These are phyloP conservation scores for Plumapathes pennacea DNA, from an alignment of 92 coral and sea anemone genomes.

Conservation along the genomic window DNA sequence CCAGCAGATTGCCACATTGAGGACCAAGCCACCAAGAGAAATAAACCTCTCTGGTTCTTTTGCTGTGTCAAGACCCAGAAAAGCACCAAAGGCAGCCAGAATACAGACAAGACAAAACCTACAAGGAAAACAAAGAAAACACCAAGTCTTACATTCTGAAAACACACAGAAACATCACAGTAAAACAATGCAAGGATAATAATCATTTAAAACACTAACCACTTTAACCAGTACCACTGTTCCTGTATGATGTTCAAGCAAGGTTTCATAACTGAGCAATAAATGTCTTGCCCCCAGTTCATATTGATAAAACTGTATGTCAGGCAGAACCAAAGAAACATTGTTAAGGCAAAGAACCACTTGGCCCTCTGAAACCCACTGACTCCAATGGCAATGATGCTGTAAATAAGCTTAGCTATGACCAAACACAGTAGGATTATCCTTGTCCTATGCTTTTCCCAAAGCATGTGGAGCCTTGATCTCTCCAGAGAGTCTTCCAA, in stretches of 20 bases:
- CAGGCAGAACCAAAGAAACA: slow-evolving; percentile 91
- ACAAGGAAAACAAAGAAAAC: slow-evolving; percentile 7
- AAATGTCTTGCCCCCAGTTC: slow-evolving; percentile 69
- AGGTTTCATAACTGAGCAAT: slow-evolving; percentile 59
- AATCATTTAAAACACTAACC: slow-evolving; percentile 40
- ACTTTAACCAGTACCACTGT: slow-evolving; percentile 65
- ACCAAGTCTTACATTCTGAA: too few species aligned
- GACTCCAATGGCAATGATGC: slow-evolving; percentile 68
- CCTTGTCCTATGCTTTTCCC: slow-evolving; percentile 57
- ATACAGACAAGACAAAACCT: slow-evolving; percentile 64
- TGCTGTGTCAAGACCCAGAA: slow-evolving; percentile 81
- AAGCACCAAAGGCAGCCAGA: slow-evolving; percentile 57
- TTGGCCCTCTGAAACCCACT: slow-evolving; percentile 87
- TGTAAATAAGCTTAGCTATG: slow-evolving; percentile 36
- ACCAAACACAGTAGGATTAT: slow-evolving; percentile 32
- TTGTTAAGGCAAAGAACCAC: slow-evolving; percentile 68
- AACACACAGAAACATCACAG: too few species aligned
- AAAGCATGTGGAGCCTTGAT: slow-evolving; percentile 28
- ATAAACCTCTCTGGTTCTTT: slow-evolving; percentile 70
- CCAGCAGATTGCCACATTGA: slow-evolving; percentile 57
- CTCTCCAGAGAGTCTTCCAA: slow-evolving; percentile 68
- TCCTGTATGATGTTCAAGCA: slow-evolving; percentile 28
- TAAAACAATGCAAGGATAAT: not conserved
- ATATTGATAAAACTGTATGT: slow-evolving; percentile 71
- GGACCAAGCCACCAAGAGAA: slow-evolving; percentile 64